Evolutionary conservation across 2,113 vertebrate species (phyloP), one percentile per base, ranked within the genome.

Genomic region (Bucco capensis): DNA sequence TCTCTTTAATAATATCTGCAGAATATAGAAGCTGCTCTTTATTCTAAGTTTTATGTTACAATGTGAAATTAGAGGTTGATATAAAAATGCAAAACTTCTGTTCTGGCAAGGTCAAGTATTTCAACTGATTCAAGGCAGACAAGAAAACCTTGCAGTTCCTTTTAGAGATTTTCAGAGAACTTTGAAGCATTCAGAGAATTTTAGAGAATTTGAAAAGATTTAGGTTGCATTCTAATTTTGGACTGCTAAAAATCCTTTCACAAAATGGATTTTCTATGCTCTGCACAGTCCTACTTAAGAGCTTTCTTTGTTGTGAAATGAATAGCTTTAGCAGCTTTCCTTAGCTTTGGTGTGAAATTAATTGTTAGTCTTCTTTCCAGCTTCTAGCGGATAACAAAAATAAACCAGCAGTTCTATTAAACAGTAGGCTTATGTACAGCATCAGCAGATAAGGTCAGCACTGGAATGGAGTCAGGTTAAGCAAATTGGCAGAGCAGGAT

Each of bases 1-100:
- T 96, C 78, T 92, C 81, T 90, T 90, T 89, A 89, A 56, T 95
- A 95, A 92, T 90, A 76, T 35, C 82, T 65, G 14, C 74, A 83
- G 78, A 86, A 79, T 91, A 90, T 38, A 75, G 89, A 84, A 62
- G 72, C 72, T 88, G 74, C 69, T 28, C 81, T 93, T 93, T 95
- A 96, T 76, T 92, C 94, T 95, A 94, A n/a, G n/a, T n/a, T n/a
- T n/a, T n/a, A n/a, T 17, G 8, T 21, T 50, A 25, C 10, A 46
- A 37, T 14, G 19, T 0, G 4, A 66, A 86, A 46, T 35, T 57
- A 88, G n/a, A 72, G 5, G 31, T 42, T 62, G 54, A 42, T 17
- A 51, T 44, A 67, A 8, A 19, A 73, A 47, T 19, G 35, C 54
- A 30, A 50, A 24, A 44, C 5, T 49, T 82, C 2, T 71, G 0